A percentile compares a stretch with the other conserved stretches of the same genome.
Conservation (phyloP, 2,797 vertebrate species). For the Catharus ustulatus region DNA sequence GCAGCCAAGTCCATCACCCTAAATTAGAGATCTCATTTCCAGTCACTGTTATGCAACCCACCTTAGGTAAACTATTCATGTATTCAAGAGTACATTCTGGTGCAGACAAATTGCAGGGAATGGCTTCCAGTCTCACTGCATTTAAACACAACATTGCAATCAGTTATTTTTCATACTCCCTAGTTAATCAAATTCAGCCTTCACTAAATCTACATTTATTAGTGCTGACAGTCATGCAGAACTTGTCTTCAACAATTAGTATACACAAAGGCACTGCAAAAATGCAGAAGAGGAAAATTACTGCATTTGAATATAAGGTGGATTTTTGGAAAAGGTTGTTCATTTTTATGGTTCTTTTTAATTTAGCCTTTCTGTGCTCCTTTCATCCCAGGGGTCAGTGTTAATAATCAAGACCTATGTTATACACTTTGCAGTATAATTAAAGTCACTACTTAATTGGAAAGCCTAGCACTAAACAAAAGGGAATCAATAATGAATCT, state of each 20-base stretch:
- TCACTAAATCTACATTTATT: slow-evolving; percentile 27
- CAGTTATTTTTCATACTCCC: slow-evolving; percentile 17
- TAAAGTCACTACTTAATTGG: slow-evolving; percentile 73
- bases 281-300: not conserved
- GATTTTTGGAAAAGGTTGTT: slow-evolving; percentile 32
- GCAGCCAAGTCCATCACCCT: not conserved
- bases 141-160: slow-evolving; percentile 52
- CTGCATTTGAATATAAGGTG: not conserved
- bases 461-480: slow-evolving; percentile 67
- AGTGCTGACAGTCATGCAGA: slow-evolving; percentile 37
- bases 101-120: not conserved
- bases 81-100: slow-evolving; percentile 3
- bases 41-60: not conserved
- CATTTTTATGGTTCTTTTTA: slow-evolving; percentile 55
- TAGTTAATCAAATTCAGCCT: slow-evolving; percentile 1
- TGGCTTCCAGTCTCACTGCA: not conserved
- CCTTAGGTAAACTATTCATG: slow-evolving; percentile 14
- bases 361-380: slow-evolving; percentile 56
- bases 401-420: slow-evolving; percentile 70
- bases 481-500: slow-evolving; percentile 58
- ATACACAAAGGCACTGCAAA: slow-evolving; percentile 26
- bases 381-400: slow-evolving; percentile 45
- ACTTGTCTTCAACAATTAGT: slow-evolving; percentile 31
- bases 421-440: slow-evolving; percentile 65
- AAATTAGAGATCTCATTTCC: not conserved